Evolutionary conservation across 2,888 invertebrate genomes (phyloP), one percentile per base, ranked within the genome.

Genomic region (Drosophila emarginata): DNA sequence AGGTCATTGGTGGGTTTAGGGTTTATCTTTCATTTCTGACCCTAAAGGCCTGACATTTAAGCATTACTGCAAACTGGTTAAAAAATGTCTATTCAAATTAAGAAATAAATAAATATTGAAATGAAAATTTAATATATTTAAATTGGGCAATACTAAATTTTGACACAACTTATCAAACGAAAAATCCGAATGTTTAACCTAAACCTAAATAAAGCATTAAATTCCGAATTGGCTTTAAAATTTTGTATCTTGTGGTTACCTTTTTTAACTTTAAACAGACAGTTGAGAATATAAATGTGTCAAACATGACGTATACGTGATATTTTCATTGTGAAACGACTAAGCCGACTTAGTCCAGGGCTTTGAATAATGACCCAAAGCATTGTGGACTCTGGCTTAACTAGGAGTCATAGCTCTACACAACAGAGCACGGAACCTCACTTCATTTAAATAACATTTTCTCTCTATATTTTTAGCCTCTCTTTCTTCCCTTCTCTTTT

Each of bases 241-340:
- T 7, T 45, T 45, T 12, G 21, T 26, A 1, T 51, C 9, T 21
- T 50, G 2, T 32, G 50, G 21, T 39, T 14, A n/a, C 2, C 50
- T 21, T 50, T 26, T 23, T 23, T 23, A 23, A 26, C 28, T 32
- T 53, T 53, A 18, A 15, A 36, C 32, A 2, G 18, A 54, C 18
- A 36, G 32, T 53, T 18, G 32, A 12, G 32, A 54, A 53, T 52
- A 21, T 23, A 57, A 57, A 57, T 18, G 23, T 74, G 74, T 69
- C 67, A 15, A 70, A 64, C 77, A 64, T 67, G 79, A 60, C 77
- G 79, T 78, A 78, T 86, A 83, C 87, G 78, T 83, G 81, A 83
- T 65, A 61, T 64, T 51, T 52, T 37, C 53, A 23, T 53, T 45
- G 53, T 54, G 45, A 5, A 39, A 57, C 32, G 36, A 52, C 32